A percentile compares a stretch with the other conserved stretches of the same genome.
Conservation (phyloP, 2,888 invertebrate species). For the Oeneis ivallda region DNA sequence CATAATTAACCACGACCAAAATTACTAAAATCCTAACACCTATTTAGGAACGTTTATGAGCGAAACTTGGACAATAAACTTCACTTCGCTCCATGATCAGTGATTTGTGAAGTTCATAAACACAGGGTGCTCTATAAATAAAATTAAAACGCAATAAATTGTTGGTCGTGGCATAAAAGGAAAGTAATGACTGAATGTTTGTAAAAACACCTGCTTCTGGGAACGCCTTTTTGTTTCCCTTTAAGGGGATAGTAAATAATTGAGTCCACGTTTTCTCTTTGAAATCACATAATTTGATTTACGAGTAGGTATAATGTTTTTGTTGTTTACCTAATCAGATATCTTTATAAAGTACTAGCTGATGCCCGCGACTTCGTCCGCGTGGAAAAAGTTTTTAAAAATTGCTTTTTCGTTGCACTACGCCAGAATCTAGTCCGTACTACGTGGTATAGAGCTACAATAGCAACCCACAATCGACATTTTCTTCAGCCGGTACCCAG, state of each 20-base stretch:
- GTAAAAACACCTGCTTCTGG: slow-evolving; percentile 35
- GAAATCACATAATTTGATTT: slow-evolving; percentile 7
- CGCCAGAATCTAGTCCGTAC: too few relatives aligned
- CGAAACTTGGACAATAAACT: slow-evolving; percentile 25
- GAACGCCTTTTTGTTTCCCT: slow-evolving; percentile 3
- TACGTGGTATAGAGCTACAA: too few relatives aligned
- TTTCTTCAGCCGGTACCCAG: too few relatives aligned
- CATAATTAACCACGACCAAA: slow-evolving; percentile 22
- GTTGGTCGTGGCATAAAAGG: slow-evolving; percentile 18
- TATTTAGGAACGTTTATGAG: slow-evolving; percentile 19
- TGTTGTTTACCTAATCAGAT: too few relatives aligned
- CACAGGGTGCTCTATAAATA: slow-evolving; percentile 40
- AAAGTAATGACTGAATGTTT: slow-evolving; percentile 31
- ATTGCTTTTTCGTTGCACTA: too few relatives aligned
- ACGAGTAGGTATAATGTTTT: not conserved
- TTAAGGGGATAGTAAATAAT: slow-evolving; percentile 8
- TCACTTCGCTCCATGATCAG: slow-evolving; percentile 21
- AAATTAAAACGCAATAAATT: slow-evolving; percentile 45
- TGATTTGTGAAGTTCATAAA: slow-evolving; percentile 37
- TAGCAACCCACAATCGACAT: too few relatives aligned
- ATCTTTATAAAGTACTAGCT: too few relatives aligned
- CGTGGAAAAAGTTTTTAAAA: too few relatives aligned
- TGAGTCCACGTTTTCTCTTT: not conserved
- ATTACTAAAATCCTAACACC: slow-evolving; percentile 14
- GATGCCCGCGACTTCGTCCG: too few relatives aligned